phyloP scores from a whole-genome alignment of 2,113 vertebrate genomes.

The Triplophysa dalaica region DNA sequence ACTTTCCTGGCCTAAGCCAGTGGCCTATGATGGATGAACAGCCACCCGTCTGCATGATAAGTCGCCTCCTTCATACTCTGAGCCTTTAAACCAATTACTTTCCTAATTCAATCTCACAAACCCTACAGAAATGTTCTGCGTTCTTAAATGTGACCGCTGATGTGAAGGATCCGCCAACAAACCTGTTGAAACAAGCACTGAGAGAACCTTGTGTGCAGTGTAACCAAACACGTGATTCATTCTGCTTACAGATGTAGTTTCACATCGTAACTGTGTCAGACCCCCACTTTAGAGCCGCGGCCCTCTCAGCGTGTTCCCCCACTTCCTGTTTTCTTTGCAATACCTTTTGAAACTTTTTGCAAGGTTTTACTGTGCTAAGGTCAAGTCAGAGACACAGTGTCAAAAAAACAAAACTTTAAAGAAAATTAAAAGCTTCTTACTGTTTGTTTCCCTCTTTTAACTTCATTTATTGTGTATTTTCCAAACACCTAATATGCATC shows the following conservation, averaged over 20 bases:
- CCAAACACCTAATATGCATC: too few relatives aligned
- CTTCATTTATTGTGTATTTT: too few relatives aligned
- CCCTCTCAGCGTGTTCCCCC: background rate
- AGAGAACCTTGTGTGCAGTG: background rate
- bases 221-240: background rate
- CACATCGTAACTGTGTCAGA: constrained; percentile 7
- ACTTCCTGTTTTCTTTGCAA: constrained; percentile 11
- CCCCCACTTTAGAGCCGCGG: background rate
- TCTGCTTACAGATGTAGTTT: constrained; percentile 18
- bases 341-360: background rate
- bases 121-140: background rate
- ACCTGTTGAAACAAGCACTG: constrained; percentile 11
- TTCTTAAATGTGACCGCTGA: constrained; percentile 25
- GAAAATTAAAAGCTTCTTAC: too few relatives aligned
- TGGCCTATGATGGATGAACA: constrained; percentile 37
- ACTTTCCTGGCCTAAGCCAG: constrained; percentile 27
- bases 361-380: background rate
- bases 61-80: constrained; percentile 20
- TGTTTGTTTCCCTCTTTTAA: too few relatives aligned
- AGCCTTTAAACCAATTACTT: constrained; percentile 40
- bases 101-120: constrained; percentile 28
- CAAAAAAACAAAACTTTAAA: background rate
- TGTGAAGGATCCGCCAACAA: background rate
- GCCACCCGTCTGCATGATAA: constrained; percentile 33
- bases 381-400: background rate